phyloP scores from a whole-genome alignment of 2,888 invertebrate genomes.

The Maniola hyperantus region DNA sequence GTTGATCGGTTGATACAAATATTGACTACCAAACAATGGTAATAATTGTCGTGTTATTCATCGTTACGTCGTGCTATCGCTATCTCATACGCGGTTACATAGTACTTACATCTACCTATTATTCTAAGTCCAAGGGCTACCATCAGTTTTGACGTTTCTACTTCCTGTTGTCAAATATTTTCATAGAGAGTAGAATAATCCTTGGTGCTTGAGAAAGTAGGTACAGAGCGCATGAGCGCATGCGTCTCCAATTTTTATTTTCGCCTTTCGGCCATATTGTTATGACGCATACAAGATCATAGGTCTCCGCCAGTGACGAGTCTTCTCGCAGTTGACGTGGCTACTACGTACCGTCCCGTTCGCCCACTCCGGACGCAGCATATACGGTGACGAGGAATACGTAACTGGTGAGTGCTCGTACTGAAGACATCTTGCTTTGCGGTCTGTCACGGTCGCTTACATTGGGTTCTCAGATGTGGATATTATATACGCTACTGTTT shows the following conservation, averaged over 20 bases:
- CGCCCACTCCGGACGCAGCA: slow-evolving; percentile 97
- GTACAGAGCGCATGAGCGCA: no score
- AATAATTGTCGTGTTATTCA: no score
- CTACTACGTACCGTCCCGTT: slow-evolving; percentile 96
- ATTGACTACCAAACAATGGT: no score
- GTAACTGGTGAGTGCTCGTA: slow-evolving; percentile 93
- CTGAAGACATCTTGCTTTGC: slow-evolving; percentile 74
- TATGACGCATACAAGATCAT: slow-evolving; percentile 90
- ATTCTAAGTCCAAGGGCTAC: no score
- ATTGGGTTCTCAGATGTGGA: slow-evolving; percentile 73
- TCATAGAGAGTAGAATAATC: neutral
- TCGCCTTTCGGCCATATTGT: slow-evolving; percentile 87
- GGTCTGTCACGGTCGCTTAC: slow-evolving; percentile 78
- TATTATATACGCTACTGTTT: slow-evolving; percentile 53
- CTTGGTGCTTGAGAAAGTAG: slow-evolving; percentile 36
- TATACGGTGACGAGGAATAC: slow-evolving; percentile 97
- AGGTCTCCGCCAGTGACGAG: slow-evolving; percentile 91
- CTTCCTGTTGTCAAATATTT: slow-evolving; percentile 44
- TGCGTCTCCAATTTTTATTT: slow-evolving; percentile 77
- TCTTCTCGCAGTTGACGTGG: slow-evolving; percentile 94
- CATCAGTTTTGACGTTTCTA: slow-evolving; percentile 38
- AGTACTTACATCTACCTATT: no score
- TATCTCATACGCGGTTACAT: no score
- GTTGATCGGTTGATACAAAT: no score
- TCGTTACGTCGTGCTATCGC: no score